These are phyloP conservation scores for Stomatorhinus ivindoensis DNA, from an alignment of 2,113 vertebrate genomes.

Conservation along the genomic window DNA sequence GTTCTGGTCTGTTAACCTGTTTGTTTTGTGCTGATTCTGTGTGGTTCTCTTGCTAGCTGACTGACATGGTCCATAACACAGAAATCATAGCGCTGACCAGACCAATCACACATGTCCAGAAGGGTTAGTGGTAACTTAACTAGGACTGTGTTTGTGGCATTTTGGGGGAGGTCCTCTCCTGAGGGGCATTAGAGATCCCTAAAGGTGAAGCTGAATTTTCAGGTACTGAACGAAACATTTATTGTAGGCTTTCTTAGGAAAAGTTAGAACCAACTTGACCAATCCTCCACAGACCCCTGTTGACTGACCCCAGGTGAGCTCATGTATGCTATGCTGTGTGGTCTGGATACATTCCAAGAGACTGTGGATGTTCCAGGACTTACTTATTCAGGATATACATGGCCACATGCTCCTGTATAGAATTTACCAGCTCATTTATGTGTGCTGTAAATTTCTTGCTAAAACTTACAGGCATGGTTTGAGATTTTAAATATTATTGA, in stretches of 20 bases:
- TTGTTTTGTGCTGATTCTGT: slow-evolving; percentile 61
- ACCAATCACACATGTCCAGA: slow-evolving; percentile 50
- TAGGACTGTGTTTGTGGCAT: slow-evolving; percentile 65
- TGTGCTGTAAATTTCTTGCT: not conserved
- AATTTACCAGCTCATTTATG: not conserved
- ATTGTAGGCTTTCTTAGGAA: slow-evolving; percentile 13
- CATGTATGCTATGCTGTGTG: not conserved
- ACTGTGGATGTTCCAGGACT: not conserved
- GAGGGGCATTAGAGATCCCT: slow-evolving; percentile 41
- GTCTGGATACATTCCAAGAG: not conserved
- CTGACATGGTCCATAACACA: slow-evolving; percentile 62
- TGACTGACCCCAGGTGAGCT: not conserved
- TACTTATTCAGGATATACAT: not conserved
- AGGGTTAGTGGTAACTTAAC: slow-evolving; percentile 61
- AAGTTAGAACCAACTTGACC: slow-evolving; percentile 27
- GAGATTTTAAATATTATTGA: not conserved
- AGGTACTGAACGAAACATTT: slow-evolving; percentile 20
- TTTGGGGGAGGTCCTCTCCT: slow-evolving; percentile 64
- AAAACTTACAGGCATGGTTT: not conserved
- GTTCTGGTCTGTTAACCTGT: slow-evolving; percentile 60
- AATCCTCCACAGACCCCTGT: slow-evolving; percentile 11
- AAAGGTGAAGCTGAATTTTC: slow-evolving; percentile 20
- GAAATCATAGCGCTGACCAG: slow-evolving; percentile 56
- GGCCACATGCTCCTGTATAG: not conserved
- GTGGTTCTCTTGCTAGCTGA: slow-evolving; percentile 71